Conservation (phyloP, 2,113 vertebrate species). For the Python bivittatus region DNA sequence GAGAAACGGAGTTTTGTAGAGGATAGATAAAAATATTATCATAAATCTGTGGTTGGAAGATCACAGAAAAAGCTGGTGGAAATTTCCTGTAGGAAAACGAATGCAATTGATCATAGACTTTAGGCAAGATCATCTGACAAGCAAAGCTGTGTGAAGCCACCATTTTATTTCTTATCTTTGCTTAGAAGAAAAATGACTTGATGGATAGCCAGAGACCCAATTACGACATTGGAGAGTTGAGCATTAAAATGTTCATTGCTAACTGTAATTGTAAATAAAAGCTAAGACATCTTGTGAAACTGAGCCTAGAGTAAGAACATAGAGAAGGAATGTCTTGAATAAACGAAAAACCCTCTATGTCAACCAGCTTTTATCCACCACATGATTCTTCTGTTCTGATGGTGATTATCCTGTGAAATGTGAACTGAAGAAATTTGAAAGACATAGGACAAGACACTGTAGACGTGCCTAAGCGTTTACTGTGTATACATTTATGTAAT, state of each 20-base stretch:
- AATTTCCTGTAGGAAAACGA: neutral
- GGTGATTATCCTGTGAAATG: neutral
- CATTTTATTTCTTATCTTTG: conserved; percentile 3
- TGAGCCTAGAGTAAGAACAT: neutral
- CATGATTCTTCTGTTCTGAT: neutral
- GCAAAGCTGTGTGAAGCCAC: neutral
- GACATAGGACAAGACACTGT: neutral
- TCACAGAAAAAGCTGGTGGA: neutral
- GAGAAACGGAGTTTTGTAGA: neutral
- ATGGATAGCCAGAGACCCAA: neutral
- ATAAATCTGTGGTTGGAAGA: neutral
- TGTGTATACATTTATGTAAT: too few species aligned
- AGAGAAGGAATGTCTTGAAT: neutral
- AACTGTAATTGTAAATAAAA: neutral
- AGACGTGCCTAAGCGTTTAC: neutral
- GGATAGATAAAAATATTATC: conserved; percentile 1
- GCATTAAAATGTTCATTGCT: neutral
- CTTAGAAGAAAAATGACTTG: neutral
- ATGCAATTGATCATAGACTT: neutral
- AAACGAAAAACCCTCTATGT: neutral
- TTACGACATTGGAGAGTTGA: neutral
- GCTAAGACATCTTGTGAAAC: neutral
- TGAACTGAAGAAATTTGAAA: neutral
- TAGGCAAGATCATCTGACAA: neutral
- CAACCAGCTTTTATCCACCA: neutral